phyloP scores from a whole-genome alignment of 2,888 invertebrate genomes.

The Mamestra brassicae region DNA sequence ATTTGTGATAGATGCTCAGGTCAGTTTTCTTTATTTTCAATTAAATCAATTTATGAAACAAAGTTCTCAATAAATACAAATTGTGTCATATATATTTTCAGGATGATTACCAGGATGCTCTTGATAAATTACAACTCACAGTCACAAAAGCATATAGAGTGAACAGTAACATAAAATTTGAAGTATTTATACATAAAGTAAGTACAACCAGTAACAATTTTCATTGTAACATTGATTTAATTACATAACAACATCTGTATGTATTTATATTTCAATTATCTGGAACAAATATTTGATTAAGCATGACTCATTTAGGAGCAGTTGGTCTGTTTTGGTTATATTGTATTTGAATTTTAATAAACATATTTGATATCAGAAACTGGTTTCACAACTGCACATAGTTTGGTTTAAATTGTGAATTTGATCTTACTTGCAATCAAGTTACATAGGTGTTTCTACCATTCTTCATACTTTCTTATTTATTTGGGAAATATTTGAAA shows the following conservation, averaged over 20 bases:
- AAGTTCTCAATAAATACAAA: not conserved
- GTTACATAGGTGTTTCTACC: not conserved
- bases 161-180: constrained; percentile 98
- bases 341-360: not conserved
- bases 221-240: constrained; percentile 15
- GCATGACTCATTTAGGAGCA: constrained; percentile 41
- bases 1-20: constrained; percentile 99
- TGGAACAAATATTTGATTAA: constrained; percentile 35
- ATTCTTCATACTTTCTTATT: not conserved
- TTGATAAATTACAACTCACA: constrained; percentile 97
- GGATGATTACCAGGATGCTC: constrained; percentile 99
- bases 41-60: not conserved
- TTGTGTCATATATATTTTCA: constrained; percentile 78
- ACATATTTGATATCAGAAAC: not conserved
- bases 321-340: constrained; percentile 28
- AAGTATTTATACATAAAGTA: constrained; percentile 99
- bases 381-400: not conserved
- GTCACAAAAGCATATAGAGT: constrained; percentile 98
- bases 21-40: constrained; percentile 69
- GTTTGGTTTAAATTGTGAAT: constrained; percentile 4
- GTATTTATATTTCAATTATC: constrained; percentile 42
- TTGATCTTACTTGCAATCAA: not conserved
- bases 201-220: constrained; percentile 55
- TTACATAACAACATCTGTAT: constrained; percentile 25
- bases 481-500: not conserved